These are phyloP conservation scores for Orthochromis malagaraziensis DNA, from an alignment of 2,113 vertebrate genomes.

Conservation along the genomic window DNA sequence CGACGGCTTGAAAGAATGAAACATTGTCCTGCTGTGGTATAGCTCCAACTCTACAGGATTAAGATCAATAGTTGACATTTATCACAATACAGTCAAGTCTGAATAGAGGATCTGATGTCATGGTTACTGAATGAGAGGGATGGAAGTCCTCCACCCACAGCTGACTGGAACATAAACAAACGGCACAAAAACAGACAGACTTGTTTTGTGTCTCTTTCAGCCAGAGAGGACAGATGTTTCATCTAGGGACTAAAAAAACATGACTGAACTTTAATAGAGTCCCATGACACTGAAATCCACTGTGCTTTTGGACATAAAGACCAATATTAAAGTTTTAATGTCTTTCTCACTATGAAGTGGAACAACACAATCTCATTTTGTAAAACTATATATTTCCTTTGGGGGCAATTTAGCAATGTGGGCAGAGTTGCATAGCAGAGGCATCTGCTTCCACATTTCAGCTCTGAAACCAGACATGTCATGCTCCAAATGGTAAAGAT, in stretches of 20 bases:
- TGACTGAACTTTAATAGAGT: not conserved
- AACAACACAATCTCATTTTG: not conserved
- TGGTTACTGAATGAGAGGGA: conserved; percentile 28
- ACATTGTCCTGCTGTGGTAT: not conserved
- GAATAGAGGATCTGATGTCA: conserved; percentile 14
- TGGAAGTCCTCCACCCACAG: not conserved
- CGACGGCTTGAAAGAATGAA: not conserved
- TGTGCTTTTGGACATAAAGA: not conserved
- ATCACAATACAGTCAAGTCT: not conserved
- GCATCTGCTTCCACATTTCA: not conserved
- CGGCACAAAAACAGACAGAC: not conserved
- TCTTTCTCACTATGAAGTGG: not conserved
- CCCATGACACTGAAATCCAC: not conserved
- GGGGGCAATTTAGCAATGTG: not conserved
- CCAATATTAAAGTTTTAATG: not conserved
- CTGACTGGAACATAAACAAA: not conserved
- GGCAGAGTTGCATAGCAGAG: not conserved
- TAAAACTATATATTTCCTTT: not conserved
- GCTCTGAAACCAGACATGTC: not conserved
- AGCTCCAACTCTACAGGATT: not conserved
- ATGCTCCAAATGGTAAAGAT: not conserved
- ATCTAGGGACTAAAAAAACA: not conserved
- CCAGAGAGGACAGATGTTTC: not conserved
- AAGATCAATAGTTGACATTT: conserved; percentile 23
- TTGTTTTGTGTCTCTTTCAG: not conserved